phyloP scores from a whole-genome alignment of 2,113 vertebrate genomes.

The Paramisgurnus dabryanus region DNA sequence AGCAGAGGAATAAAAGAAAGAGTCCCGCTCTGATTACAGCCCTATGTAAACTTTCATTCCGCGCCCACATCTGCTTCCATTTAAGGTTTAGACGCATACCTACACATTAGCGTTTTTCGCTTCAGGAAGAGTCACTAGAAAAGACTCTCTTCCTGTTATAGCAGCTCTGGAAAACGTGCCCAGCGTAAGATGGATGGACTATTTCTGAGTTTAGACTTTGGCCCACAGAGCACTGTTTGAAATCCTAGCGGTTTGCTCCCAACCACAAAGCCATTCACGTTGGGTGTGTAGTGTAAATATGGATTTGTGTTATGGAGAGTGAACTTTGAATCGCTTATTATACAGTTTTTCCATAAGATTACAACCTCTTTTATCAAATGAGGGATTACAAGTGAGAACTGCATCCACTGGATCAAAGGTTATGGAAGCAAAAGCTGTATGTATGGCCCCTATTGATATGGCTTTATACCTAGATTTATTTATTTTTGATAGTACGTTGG shows the following conservation, averaged over 20 bases:
- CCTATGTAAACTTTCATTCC: slow-evolving; percentile 69
- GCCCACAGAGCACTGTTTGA: slow-evolving; percentile 42
- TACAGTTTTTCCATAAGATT: background rate
- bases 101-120: slow-evolving; percentile 67
- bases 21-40: slow-evolving; percentile 70
- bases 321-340: background rate
- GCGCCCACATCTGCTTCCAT: slow-evolving; percentile 77
- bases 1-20: slow-evolving; percentile 61
- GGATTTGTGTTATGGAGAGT: slow-evolving; percentile 18
- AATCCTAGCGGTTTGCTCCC: slow-evolving; percentile 53
- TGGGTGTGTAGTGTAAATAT: slow-evolving; percentile 9
- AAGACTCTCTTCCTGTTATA: slow-evolving; percentile 65
- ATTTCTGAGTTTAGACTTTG: slow-evolving; percentile 52
- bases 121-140: slow-evolving; percentile 61
- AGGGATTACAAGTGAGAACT: background rate
- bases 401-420: background rate
- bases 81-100: slow-evolving; percentile 73
- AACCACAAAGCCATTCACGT: slow-evolving; percentile 47
- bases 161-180: slow-evolving; percentile 59
- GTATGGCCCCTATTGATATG: background rate
- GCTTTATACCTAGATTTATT: background rate
- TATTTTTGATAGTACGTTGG: background rate
- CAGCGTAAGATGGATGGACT: slow-evolving; percentile 47
- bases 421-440: background rate
- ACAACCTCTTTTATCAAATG: background rate